phyloP scores from a whole-genome alignment of 2,113 vertebrate genomes.

The Sakesphorus luctuosus region DNA sequence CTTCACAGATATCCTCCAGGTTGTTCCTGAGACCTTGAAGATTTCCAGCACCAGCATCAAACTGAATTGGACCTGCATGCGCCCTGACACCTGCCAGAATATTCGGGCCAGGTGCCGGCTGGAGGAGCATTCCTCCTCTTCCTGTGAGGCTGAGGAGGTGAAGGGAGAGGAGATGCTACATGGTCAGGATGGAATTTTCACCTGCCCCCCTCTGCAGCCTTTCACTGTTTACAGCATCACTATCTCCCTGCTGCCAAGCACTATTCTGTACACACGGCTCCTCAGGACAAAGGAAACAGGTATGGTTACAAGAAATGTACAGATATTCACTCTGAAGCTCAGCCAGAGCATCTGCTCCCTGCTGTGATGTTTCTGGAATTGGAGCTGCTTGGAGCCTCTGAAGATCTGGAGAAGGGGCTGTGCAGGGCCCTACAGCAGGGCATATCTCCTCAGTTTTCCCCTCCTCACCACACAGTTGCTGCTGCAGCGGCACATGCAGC shows the following conservation, averaged over 20 bases:
- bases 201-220: neutral
- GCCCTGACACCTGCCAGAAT: neutral
- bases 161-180: neutral
- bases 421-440: neutral
- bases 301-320: neutral
- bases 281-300: neutral
- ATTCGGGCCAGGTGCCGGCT: neutral
- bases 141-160: neutral
- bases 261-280: neutral
- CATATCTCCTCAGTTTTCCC: neutral
- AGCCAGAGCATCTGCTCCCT: neutral
- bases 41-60: slow-evolving; percentile 30
- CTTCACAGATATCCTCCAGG: neutral
- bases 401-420: neutral
- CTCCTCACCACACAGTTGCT: rapidly evolving
- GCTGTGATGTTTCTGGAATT: neutral
- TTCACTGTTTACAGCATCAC: slow-evolving; percentile 16
- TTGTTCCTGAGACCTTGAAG: neutral
- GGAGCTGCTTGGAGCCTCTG: neutral
- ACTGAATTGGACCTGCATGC: slow-evolving; percentile 15
- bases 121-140: neutral
- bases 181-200: neutral
- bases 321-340: neutral
- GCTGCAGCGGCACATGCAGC: neutral
- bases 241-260: neutral